A percentile compares a stretch with the other conserved stretches of the same genome.
phyloP scores from a whole-genome alignment of 2,888 invertebrate species.

The Kuschelorhynchus macadamiae region DNA sequence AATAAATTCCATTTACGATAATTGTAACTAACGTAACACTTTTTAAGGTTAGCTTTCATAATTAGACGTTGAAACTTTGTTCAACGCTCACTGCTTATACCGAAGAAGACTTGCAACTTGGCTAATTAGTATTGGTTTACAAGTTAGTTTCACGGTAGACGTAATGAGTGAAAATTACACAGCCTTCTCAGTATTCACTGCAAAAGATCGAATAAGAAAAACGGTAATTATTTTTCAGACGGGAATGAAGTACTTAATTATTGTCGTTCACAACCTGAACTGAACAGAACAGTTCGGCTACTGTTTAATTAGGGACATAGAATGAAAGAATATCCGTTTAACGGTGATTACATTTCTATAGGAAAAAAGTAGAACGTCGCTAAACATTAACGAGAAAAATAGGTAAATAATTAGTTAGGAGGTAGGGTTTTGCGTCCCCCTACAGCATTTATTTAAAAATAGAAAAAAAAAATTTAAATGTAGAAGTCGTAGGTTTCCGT shows the following conservation, averaged over 20 bases:
- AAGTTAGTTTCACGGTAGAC: slow-evolving; percentile 45
- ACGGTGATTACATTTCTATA: neutral
- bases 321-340: slow-evolving; percentile 25
- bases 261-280: slow-evolving; percentile 27
- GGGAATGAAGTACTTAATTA: slow-evolving; percentile 44
- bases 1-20: slow-evolving; percentile 22
- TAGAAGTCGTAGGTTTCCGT: too few relatives aligned
- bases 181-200: slow-evolving; percentile 39
- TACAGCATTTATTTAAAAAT: too few relatives aligned
- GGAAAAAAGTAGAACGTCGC: neutral
- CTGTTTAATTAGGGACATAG: slow-evolving; percentile 38
- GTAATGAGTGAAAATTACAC: slow-evolving; percentile 49
- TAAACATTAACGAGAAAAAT: too few relatives aligned
- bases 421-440: too few relatives aligned
- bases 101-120: slow-evolving; percentile 43
- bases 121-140: slow-evolving; percentile 51
- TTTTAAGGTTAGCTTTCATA: slow-evolving; percentile 40
- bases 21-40: slow-evolving; percentile 39
- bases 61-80: slow-evolving; percentile 41
- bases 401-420: too few relatives aligned
- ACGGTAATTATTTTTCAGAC: slow-evolving; percentile 34
- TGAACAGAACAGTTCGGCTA: slow-evolving; percentile 10
- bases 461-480: too few relatives aligned
- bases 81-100: slow-evolving; percentile 29
- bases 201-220: slow-evolving; percentile 39